Evolutionary conservation across 2,797 vertebrate genomes (phyloP), one percentile per base, ranked within the genome.

Genomic region (Intellagama lesueurii): DNA sequence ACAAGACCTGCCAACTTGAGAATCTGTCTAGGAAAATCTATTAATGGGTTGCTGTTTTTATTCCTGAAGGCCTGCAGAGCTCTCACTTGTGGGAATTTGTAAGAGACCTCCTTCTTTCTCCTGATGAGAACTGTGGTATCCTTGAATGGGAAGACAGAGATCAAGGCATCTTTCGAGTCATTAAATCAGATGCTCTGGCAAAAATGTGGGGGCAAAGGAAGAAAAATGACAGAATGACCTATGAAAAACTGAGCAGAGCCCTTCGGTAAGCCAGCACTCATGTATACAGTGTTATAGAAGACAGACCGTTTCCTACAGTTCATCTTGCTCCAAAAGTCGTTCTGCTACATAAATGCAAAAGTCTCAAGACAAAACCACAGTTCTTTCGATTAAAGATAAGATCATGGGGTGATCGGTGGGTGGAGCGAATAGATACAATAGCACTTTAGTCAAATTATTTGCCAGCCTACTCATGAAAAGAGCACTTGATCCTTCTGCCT

Each of bases 21-120:
- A 52, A 7, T 70, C 68, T 80, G 16, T 68, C 30, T 5, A 28
- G 69, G 80, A 84, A 68, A 17, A 47, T 52, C 35, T 60, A 30
- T 75, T 92, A 66, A 93, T 64, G 78, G 49, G 26, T n/a, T 30
- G 68, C 8, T 40, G 1, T 68, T 88, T 82, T 83, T 73, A 75
- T 40, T 91, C 2, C 88, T 89, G 72, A 92, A 97, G 96, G 92
- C 69, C 89, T 96, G 26, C 96, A 96, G 87, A 97, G 95, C 69
- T 96, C 95, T 89, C 95, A 96, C 69, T 92, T 97, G 4, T 97
- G 96, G 96, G 96, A 97, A 92, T 96, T 97, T 88, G 92, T 97
- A 83, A 91, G 96, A 72, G 96, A 97, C 68, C 90, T 97, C 24
- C 96, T 97, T 35, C 93, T 97, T 2, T 96, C 94, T 69, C 96